Evolutionary conservation across 1,140 invertebrate genomes (phyloP), one percentile per base, ranked within the genome.

Genomic region (Teleogryllus occipitalis): DNA sequence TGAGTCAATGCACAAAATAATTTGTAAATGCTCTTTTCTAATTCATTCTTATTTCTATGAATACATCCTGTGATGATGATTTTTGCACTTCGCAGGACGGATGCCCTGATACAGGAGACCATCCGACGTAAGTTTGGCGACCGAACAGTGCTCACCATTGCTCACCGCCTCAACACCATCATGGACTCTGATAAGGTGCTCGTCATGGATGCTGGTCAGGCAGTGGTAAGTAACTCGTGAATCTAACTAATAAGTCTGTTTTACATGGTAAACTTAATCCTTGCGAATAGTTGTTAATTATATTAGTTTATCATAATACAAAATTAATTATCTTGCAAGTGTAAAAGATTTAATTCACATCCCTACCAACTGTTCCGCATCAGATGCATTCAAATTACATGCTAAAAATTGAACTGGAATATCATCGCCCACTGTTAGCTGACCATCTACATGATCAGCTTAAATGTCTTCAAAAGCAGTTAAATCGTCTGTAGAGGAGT

Each of bases 121-220:
- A 89, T 90, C 77, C 83, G 88, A 14, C 82, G 82, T 47, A 86
- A 89, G 81, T 90, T 90, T 83, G 82, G 81, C 27, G 85, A 89
- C 77, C 87, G 86, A 75, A 90, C 89, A 8, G 86, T 91, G 14
- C 83, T 91, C n/a, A 90, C 90, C 5, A 95, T 96, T 82, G 94
- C 95, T 15, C 94, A 96, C 87, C 87, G 94, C 49, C 85, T 96
- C 14, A 91, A 94, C 82, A 95, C 94, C 0, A 90, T 91, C 73
- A 87, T 91, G 86, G 89, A 91, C 81, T 86, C 84, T 46, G 85
- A 83, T 47, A 86, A 87, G 85, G 89, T 94, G 8, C 82, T 94
- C 80, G 93, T 94, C 8, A 88, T 95, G 87, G 90, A 92, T 83
- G 89, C 88, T n/a, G 91, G 91, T 10, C 84, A 84, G 78, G 85